Evolutionary conservation across 1,140 invertebrate species (phyloP), one percentile per base, ranked within the genome.

Genomic region (Trichonephila inaurata): DNA sequence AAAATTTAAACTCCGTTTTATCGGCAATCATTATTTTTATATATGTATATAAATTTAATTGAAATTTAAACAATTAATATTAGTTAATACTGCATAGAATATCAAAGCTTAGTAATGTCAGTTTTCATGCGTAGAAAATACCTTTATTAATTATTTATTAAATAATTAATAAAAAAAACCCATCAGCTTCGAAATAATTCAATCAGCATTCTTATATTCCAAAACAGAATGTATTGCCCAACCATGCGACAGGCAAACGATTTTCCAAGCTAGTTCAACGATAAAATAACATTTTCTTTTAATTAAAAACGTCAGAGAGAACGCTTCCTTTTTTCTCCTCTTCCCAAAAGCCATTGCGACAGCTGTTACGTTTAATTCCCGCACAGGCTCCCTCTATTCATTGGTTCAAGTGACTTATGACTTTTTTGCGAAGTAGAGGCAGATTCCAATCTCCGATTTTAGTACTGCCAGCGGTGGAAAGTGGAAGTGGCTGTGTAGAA

Each of bases 371-470:
- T 87, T 92, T 92, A 92, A 92, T 92, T 92, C 91, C 64, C 85
- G 90, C 21, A 44, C 90, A 92, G 60, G 90, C 62, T 85, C 90
- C 91, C 83, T 92, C 91, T 83, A 92, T 92, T 92, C 91, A 92
- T 92, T 92, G 91, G 91, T 62, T 87, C 12, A 64, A 87, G 91
- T 92, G 91, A 92, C 91, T 92, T 92, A 92, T 92, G 91, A 92
- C 82, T 92, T 92, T 92, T 92, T 87, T 92, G 33, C 24, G 72
- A 60, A 64, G 28, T 82, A 21, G 58, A 87, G 83, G 83, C 81
- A 92, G 91, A 92, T 92, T 92, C 91, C 91, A 87, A 92, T 92
- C 91, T 92, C 61, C 82, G 91, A 87, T 92, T 92, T 92, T 92
- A 92, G 82, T 86, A 64, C 91, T 51, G 77, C 83, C 83, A 92